Conservation (phyloP, 2,797 vertebrate species). For the Hoplostethus mediterraneus region DNA sequence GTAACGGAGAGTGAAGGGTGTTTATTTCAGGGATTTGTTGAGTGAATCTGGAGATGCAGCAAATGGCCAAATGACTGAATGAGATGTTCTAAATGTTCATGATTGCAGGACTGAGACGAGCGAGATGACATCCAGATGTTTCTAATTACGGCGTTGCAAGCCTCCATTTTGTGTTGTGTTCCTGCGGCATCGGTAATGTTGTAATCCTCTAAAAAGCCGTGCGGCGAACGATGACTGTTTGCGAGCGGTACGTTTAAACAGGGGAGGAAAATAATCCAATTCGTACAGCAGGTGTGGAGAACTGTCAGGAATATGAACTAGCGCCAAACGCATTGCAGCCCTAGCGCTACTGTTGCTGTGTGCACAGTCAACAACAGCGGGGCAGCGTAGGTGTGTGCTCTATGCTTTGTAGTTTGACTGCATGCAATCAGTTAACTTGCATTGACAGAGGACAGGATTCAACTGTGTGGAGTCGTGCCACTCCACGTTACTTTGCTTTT, state of each 20-base stretch:
- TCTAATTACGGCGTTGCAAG: slow-evolving; percentile 54
- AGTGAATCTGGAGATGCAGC: neutral
- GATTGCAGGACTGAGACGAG: slow-evolving; percentile 55
- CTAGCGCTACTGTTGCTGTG: too few relatives aligned
- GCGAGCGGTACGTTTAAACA: slow-evolving; percentile 47
- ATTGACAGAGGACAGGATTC: too few relatives aligned
- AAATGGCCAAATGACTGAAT: slow-evolving; percentile 44
- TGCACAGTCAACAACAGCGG: neutral
- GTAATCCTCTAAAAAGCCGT: slow-evolving; percentile 49
- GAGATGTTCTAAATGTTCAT: slow-evolving; percentile 47
- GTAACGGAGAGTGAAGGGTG: slow-evolving; percentile 22
- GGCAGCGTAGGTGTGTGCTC: slow-evolving; percentile 2
- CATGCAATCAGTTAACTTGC: slow-evolving; percentile 25
- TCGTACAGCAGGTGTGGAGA: slow-evolving; percentile 22
- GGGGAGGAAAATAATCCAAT: slow-evolving; percentile 42
- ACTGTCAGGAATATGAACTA: slow-evolving; percentile 33
- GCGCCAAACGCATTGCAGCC: neutral
- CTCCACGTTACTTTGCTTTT: too few relatives aligned
- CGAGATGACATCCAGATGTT: slow-evolving; percentile 77
- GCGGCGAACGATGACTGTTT: slow-evolving; percentile 44
- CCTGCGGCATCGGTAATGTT: slow-evolving; percentile 42
- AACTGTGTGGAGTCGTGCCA: too few relatives aligned
- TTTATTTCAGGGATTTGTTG: slow-evolving; percentile 55
- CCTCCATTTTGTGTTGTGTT: slow-evolving; percentile 63
- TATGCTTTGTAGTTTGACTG: slow-evolving; percentile 21